Conservation (phyloP, 2,797 vertebrate genomes). For the Poecilia velifera region DNA sequence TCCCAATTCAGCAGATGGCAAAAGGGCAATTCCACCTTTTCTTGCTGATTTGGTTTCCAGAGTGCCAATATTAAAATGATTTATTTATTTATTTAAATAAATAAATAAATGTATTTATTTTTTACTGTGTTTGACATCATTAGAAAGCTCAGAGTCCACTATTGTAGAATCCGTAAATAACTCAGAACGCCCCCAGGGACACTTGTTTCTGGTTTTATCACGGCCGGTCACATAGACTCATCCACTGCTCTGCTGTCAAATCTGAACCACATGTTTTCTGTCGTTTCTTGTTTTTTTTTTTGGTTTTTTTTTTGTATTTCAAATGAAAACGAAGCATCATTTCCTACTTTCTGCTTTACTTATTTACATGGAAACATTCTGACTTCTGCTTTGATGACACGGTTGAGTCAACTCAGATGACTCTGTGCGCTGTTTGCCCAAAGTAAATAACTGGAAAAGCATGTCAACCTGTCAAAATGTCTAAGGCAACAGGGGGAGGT, state of each 20-base stretch:
- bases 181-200: too few relatives aligned
- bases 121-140: too few relatives aligned
- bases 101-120: too few relatives aligned
- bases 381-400: conserved; percentile 1
- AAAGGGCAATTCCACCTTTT: too few relatives aligned
- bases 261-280: neutral
- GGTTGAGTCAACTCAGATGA: conserved; percentile 6
- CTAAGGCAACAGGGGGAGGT: neutral
- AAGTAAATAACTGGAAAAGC: conserved; percentile 8
- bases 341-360: neutral
- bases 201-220: neutral
- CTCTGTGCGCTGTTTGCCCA: neutral
- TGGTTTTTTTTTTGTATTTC: neutral
- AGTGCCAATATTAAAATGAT: too few relatives aligned
- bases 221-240: neutral
- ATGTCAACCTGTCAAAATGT: conserved; percentile 16
- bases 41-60: too few relatives aligned
- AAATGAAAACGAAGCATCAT: neutral
- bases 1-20: too few relatives aligned
- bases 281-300: neutral
- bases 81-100: too few relatives aligned
- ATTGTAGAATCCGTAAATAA: too few relatives aligned
- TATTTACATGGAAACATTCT: neutral
- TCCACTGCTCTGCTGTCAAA: neutral
- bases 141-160: too few relatives aligned